These are phyloP conservation scores for Synanceia verrucosa DNA, from an alignment of 2,797 vertebrate species.

Conservation along the genomic window DNA sequence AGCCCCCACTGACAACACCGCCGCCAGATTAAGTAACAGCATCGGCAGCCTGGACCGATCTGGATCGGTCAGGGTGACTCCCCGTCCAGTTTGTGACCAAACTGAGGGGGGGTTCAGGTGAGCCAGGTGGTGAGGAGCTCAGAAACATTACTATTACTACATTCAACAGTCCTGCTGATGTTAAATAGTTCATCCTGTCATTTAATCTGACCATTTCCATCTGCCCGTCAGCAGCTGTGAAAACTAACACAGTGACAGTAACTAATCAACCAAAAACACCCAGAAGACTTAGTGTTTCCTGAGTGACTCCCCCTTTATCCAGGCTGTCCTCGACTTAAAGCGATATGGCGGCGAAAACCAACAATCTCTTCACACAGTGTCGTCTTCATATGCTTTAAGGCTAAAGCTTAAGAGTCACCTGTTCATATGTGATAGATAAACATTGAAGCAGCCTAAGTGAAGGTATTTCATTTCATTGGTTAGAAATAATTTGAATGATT, in stretches of 20 bases:
- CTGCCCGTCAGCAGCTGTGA: not conserved
- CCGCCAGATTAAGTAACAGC: no score
- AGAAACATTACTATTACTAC: no score
- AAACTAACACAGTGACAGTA: not conserved
- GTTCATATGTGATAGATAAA: not conserved
- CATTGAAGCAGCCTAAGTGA: not conserved
- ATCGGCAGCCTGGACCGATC: no score
- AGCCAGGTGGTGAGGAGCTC: no score
- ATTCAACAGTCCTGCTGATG: no score
- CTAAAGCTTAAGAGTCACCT: not conserved
- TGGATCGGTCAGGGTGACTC: no score
- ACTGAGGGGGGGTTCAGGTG: no score
- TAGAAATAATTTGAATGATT: conserved; percentile 27
- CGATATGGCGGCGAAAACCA: no score
- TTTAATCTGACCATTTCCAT: not conserved
- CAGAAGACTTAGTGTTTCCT: not conserved
- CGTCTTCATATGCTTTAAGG: not conserved
- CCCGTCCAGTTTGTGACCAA: no score
- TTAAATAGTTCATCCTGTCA: no score
- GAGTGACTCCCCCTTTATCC: not conserved
- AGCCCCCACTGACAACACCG: no score
- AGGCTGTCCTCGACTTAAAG: not conserved
- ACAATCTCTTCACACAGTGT: not conserved
- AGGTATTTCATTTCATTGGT: conserved; percentile 3
- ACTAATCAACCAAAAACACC: conserved; percentile 4